Percentiles rank a stretch among this genome's conserved stretches.
Conservation (phyloP, 1,140 invertebrate species). For the Drosophila ambigua region DNA sequence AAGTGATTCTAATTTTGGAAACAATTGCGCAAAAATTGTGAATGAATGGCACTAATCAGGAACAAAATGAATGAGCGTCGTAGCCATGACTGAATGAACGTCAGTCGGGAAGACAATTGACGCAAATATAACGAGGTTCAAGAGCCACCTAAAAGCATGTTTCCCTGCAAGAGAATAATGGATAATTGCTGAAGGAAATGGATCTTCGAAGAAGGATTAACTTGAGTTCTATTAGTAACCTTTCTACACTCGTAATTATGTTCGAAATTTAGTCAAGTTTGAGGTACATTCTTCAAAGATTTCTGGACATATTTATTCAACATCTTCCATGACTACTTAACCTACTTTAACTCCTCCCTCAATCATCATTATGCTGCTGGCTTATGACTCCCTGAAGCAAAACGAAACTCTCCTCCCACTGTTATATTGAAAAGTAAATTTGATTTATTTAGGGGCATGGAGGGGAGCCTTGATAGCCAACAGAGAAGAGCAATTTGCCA, state of each 20-base stretch:
- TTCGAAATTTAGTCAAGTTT: no score
- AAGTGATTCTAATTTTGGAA: conserved; percentile 39
- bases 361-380: background rate
- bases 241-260: no score
- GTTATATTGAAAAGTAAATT: conserved; percentile 66
- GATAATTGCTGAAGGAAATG: background rate
- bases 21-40: conserved; percentile 31
- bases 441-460: conserved; percentile 40
- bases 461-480: conserved; percentile 13
- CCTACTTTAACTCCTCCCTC: no score
- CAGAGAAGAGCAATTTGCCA: conserved; percentile 29
- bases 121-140: no score
- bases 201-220: background rate
- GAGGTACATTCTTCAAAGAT: no score
- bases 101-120: no score
- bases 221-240: no score
- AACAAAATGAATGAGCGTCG: conserved; percentile 3
- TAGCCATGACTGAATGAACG: conserved; percentile 2
- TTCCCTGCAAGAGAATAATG: background rate
- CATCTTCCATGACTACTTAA: background rate
- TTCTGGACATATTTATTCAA: no score
- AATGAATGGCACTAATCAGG: conserved; percentile 14
- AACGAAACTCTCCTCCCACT: conserved; percentile 25
- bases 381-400: background rate
- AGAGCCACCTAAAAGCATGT: no score